These are phyloP conservation scores for Phalacrocorax brasilianus DNA, from an alignment of 2,113 vertebrate genomes.

Conservation along the genomic window DNA sequence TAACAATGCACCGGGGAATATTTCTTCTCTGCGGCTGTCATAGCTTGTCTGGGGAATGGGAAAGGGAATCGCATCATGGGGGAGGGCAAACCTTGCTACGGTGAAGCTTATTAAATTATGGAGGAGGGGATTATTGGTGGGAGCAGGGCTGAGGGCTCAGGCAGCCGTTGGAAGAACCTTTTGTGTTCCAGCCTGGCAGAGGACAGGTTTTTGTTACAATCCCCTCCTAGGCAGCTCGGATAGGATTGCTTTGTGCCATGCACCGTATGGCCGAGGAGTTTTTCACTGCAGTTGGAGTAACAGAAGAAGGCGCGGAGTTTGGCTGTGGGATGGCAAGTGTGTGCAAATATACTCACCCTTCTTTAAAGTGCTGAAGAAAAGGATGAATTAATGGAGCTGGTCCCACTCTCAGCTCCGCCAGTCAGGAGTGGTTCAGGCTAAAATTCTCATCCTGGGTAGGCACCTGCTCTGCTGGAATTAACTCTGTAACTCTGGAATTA, in stretches of 20 bases:
- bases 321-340: not conserved
- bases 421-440: not conserved
- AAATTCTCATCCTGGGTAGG: not conserved
- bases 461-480: not conserved
- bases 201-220: not conserved
- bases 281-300: not conserved
- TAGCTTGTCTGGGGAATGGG: not conserved
- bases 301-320: not conserved
- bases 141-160: conserved; percentile 22
- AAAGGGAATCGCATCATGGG: not conserved
- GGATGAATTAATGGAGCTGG: not conserved
- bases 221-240: not conserved
- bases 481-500: not conserved
- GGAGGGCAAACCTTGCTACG: not conserved
- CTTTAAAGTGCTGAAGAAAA: not conserved
- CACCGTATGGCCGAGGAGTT: not conserved
- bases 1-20: conserved; percentile 28
- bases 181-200: conserved; percentile 26
- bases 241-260: not conserved
- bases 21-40: conserved; percentile 21
- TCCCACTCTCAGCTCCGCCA: not conserved
- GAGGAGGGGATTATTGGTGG: conserved; percentile 45
- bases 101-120: conserved; percentile 18
- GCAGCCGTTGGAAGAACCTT: not conserved
- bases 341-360: not conserved